Evolutionary conservation across 2,113 vertebrate genomes (phyloP).

Genomic region (Tinamus guttatus): DNA sequence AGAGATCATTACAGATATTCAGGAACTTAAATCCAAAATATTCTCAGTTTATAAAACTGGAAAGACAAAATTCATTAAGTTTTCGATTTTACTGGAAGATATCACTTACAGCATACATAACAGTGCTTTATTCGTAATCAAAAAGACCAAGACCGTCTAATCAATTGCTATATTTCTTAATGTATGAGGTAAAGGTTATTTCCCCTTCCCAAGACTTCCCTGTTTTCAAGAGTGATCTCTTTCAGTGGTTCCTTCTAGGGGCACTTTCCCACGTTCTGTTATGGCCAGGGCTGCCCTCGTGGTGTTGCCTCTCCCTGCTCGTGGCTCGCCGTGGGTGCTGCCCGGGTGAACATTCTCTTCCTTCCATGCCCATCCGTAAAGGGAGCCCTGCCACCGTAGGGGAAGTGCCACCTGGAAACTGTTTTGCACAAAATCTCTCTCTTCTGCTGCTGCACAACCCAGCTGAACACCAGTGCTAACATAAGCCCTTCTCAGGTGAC

Average conservation of each 20-base stretch:
- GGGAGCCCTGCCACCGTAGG: neutral
- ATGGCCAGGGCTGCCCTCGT: neutral
- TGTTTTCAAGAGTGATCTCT: neutral
- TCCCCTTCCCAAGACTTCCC: neutral
- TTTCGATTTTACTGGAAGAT: neutral
- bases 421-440: neutral
- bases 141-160: neutral
- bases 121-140: neutral
- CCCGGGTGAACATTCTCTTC: neutral
- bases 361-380: neutral
- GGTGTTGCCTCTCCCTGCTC: too few species aligned
- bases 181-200: neutral
- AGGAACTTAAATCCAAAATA: neutral
- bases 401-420: neutral
- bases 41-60: neutral
- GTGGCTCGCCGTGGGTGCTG: neutral
- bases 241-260: neutral
- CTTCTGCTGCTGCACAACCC: neutral
- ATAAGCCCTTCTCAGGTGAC: neutral
- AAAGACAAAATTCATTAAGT: neutral
- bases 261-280: neutral
- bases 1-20: neutral
- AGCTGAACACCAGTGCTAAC: neutral
- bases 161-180: neutral
- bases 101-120: neutral